Percentiles rank a stretch among this genome's conserved stretches.
phyloP scores from a whole-genome alignment of 2,113 vertebrate species.

The Lutjanus erythropterus region DNA sequence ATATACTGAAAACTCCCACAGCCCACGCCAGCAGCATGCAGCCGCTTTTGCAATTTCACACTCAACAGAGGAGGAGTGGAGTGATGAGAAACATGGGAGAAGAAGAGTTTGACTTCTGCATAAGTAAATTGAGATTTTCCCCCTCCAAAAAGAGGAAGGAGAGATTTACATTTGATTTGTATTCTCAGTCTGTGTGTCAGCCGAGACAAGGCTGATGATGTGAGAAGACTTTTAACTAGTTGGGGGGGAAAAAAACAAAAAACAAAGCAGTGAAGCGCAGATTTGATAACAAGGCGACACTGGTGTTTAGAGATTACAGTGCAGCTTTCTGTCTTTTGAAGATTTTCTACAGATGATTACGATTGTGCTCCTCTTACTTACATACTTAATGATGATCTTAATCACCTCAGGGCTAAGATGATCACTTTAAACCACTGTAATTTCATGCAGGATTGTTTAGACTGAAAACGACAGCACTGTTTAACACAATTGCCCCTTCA shows the following conservation, averaged over 20 bases:
- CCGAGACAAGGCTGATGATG: conserved; percentile 42
- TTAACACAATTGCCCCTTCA: neutral
- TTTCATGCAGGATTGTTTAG: conserved; percentile 43
- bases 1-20: conserved; percentile 61
- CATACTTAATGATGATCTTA: conserved; percentile 51
- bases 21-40: conserved; percentile 53
- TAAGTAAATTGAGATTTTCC: neutral
- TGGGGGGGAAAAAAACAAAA: neutral
- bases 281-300: conserved; percentile 42
- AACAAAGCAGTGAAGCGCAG: neutral
- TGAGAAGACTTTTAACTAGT: conserved; percentile 62
- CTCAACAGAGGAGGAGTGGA: conserved; percentile 38
- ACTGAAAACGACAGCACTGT: conserved; percentile 28
- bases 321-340: conserved; percentile 35
- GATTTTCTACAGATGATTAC: conserved; percentile 55
- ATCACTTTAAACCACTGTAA: conserved; percentile 45
- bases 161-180: conserved; percentile 67
- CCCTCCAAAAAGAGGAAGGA: conserved; percentile 10
- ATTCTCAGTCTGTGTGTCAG: conserved; percentile 61
- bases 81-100: conserved; percentile 38
- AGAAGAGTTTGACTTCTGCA: conserved; percentile 41
- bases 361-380: conserved; percentile 42
- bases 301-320: conserved; percentile 41
- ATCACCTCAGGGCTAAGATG: conserved; percentile 48
- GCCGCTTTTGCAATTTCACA: conserved; percentile 68